Base-by-base conservation (phyloP, 1,140 invertebrate genomes). In the Zeugodacus cucurbitae region DNA sequence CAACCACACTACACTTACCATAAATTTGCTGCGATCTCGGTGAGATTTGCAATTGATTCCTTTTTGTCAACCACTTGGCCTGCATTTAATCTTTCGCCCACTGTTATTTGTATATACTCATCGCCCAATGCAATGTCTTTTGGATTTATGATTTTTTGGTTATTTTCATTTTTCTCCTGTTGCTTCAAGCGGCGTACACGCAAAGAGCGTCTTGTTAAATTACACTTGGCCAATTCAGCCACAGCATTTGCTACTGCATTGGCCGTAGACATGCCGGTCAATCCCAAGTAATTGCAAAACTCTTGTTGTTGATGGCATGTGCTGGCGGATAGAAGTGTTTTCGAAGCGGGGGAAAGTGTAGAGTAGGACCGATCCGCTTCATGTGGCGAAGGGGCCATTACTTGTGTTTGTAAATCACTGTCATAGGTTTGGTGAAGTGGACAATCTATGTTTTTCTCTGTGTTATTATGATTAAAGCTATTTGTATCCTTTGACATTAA, bases 231-330 rank as follows among this genome's bases (percentile, higher is more conserved):
- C 37, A 93, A 44, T 62, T 93, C 92, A 7, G 91, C 89, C 89
- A 91, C 91, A 0, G 92, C 92, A 14, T 64, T 89, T 8, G 91
- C 92, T 34, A 93, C 91, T 1, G 91, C 91, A 87, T 91, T 93
- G 1, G 92, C 91, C 7, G 91, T 93, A 8, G 92, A 89, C 57
- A 91, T 74, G 57, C 91, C 92, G 0, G 92, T 93, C 1, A 93
- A 90, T 0, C 92, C 92, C 20, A 93, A 70, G 85, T 93, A 93
- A 88, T 91, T 93, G 88, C 92, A 93, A 74, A 93, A 93, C 64
- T 93, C 92, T 20, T 93, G 92, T 86, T 93, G 92, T 87, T 93
- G 89, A 89, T 90, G 91, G 22, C 67, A 86, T 29, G 41, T 57
- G 4, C 57, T 58, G 29, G 29, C 44, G 11, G 82, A 54, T 26